Evolutionary conservation across 2,888 invertebrate species (phyloP).

Genomic region (Acanthosepion pharaonis): DNA sequence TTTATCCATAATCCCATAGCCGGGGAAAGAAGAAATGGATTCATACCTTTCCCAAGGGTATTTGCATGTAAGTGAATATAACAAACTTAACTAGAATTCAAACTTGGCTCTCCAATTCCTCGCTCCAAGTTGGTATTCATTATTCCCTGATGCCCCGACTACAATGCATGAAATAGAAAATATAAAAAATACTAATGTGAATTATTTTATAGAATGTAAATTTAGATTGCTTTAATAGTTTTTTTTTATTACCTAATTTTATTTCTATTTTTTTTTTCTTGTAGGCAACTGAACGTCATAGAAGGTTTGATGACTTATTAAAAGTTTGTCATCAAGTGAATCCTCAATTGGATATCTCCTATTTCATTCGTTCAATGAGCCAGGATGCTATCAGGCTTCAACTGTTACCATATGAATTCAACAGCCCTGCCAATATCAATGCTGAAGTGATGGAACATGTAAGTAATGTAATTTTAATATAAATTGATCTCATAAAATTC

Average conservation of each 20-base stretch:
- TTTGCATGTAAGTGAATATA: too few relatives aligned
- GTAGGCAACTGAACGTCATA: constrained; percentile 87
- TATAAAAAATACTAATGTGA: too few relatives aligned
- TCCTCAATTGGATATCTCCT: constrained; percentile 83
- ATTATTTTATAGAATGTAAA: neutral
- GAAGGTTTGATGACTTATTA: constrained; percentile 87
- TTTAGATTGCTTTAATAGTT: neutral
- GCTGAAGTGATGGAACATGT: constrained; percentile 51
- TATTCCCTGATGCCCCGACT: too few relatives aligned
- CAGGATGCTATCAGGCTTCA: constrained; percentile 74
- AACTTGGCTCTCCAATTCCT: too few relatives aligned
- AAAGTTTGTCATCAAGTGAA: constrained; percentile 85
- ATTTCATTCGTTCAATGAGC: constrained; percentile 82
- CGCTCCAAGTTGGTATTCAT: too few relatives aligned
- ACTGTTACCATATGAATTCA: constrained; percentile 48
- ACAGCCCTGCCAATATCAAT: constrained; percentile 57
- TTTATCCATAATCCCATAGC: too few relatives aligned
- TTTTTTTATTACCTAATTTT: neutral
- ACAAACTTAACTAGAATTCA: too few relatives aligned
- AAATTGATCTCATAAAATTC: neutral
- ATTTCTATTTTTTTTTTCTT: constrained; percentile 53
- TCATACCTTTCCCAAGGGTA: too few relatives aligned
- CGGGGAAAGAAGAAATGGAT: too few relatives aligned
- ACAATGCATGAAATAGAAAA: too few relatives aligned
- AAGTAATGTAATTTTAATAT: constrained; percentile 56